Percentiles rank a stretch among this genome's conserved stretches.
phyloP scores from a whole-genome alignment of 2,113 vertebrate genomes.

The Xenopus tropicalis region UCB_Xtro_10.0 CM004445.2:11179501-11180000 shows the following conservation, averaged over 20 bases:
- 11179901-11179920: too few species aligned
- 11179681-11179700: conserved; percentile 88
- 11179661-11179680: conserved; percentile 88
- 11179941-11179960: too few species aligned
- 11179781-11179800: conserved; percentile 51
- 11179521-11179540: conserved; percentile 81
- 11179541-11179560: conserved; percentile 84
- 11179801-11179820: conserved; percentile 54
- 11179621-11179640: conserved; percentile 98
- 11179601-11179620: conserved; percentile 92
- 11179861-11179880: too few species aligned
- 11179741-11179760: conserved; percentile 59
- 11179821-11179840: conserved; percentile 69
- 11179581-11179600: conserved; percentile 93
- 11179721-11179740: conserved; percentile 59
- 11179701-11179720: conserved; percentile 90
- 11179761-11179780: conserved; percentile 58
- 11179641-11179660: conserved; percentile 94
- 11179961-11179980: too few species aligned
- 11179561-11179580: conserved; percentile 83
- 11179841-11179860: neutral
- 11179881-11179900: too few species aligned
- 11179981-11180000: too few species aligned
- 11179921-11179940: too few species aligned
- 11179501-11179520: conserved; percentile 78